phyloP scores from a whole-genome alignment of 2,888 invertebrate species.

The Meghimatium bilineatum region DNA sequence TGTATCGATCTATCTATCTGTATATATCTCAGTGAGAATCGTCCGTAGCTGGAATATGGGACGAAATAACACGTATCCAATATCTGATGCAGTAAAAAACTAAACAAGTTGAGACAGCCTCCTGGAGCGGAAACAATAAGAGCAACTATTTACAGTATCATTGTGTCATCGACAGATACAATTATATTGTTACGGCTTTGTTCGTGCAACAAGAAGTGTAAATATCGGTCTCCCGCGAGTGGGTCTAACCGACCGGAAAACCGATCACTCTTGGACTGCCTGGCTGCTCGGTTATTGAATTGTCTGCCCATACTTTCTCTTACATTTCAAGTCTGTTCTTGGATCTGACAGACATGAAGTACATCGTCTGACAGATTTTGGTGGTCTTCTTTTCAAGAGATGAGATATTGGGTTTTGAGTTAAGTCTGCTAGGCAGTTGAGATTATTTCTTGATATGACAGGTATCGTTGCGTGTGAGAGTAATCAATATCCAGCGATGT shows the following conservation, averaged over 20 bases:
- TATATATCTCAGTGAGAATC: no score
- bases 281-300: conserved; percentile 11
- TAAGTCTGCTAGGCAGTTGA: neutral
- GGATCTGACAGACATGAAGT: conserved; percentile 3
- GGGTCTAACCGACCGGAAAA: conserved; percentile 12
- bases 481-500: no score
- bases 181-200: neutral
- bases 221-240: conserved; percentile 12
- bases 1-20: no score
- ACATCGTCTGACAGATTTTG: neutral
- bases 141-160: neutral
- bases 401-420: neutral
- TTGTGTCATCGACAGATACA: neutral
- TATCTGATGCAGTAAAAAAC: no score
- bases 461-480: no score
- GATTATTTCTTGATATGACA: neutral
- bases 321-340: neutral
- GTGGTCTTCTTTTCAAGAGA: neutral
- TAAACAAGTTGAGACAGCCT: no score
- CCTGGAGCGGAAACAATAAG: no score
- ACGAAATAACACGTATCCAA: no score
- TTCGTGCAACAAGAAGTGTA: neutral
- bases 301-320: conserved; percentile 8
- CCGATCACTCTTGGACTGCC: neutral
- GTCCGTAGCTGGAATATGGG: no score